Conservation (phyloP, 2,797 vertebrate genomes). For the Neostethus bicornis region DNA sequence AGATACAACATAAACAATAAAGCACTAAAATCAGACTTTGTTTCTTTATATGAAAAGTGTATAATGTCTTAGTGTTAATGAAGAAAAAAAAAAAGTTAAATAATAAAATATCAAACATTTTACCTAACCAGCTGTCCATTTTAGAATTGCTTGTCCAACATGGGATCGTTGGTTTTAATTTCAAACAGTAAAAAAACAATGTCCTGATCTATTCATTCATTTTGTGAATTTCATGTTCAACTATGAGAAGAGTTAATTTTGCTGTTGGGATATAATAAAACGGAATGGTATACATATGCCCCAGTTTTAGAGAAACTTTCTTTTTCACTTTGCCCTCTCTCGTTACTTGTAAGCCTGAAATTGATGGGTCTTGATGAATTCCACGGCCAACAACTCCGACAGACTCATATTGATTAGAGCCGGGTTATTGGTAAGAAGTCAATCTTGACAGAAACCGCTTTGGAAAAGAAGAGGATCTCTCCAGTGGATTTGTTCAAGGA, state of each 20-base stretch:
- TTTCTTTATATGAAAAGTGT: no score
- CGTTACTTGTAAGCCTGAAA: conserved; percentile 32
- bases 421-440: conserved; percentile 63
- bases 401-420: conserved; percentile 40
- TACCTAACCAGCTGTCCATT: no score
- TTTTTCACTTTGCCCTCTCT: conserved; percentile 10
- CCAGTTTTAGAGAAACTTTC: conserved; percentile 8
- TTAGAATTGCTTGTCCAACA: no score
- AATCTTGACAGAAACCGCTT: conserved; percentile 57
- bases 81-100: no score
- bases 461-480: conserved; percentile 47
- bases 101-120: no score
- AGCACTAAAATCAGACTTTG: no score
- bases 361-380: conserved; percentile 46
- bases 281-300: neutral
- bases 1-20: no score
- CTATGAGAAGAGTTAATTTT: neutral
- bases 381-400: conserved; percentile 57
- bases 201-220: no score
- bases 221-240: conserved; percentile 4
- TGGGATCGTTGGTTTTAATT: no score
- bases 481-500: conserved; percentile 66
- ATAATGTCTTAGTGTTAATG: no score
- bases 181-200: no score
- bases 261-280: neutral